A percentile compares a stretch with the other conserved stretches of the same genome.
phyloP scores from a whole-genome alignment of 2,113 vertebrate genomes.

The Smithornis capensis region DNA sequence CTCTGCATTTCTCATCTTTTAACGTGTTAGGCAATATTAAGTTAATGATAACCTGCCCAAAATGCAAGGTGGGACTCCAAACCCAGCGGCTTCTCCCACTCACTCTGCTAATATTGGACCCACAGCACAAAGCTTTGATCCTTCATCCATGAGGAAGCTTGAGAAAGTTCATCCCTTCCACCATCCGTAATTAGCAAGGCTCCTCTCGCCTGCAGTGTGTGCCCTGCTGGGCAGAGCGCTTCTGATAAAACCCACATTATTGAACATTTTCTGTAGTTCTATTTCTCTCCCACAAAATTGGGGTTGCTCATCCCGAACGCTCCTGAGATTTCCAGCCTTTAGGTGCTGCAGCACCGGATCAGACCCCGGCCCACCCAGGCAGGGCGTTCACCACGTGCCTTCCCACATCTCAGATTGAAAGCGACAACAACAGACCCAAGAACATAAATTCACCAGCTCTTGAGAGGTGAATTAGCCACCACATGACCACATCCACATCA shows the following conservation, averaged over 20 bases:
- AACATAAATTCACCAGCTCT: background rate
- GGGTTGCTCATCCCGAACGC: background rate
- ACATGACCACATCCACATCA: background rate
- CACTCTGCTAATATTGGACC: background rate
- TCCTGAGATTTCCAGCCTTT: background rate
- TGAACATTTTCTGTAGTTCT: fast-evolving
- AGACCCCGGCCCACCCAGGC: background rate
- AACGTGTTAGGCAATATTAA: background rate
- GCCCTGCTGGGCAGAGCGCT: background rate
- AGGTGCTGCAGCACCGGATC: background rate
- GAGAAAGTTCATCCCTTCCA: background rate
- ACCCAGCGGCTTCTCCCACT: background rate
- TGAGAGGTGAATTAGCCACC: background rate
- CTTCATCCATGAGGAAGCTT: background rate
- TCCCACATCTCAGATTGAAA: background rate
- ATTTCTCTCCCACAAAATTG: background rate
- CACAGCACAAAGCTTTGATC: background rate
- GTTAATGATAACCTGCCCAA: background rate
- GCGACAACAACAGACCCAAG: background rate
- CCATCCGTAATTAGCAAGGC: background rate
- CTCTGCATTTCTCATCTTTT: background rate
- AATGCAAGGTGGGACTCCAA: background rate
- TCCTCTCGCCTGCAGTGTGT: background rate
- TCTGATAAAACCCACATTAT: background rate
- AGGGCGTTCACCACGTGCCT: fast-evolving